These are phyloP conservation scores for Synergus japonicus DNA, from an alignment of 2,888 invertebrate genomes.

Conservation along the genomic window DNA sequence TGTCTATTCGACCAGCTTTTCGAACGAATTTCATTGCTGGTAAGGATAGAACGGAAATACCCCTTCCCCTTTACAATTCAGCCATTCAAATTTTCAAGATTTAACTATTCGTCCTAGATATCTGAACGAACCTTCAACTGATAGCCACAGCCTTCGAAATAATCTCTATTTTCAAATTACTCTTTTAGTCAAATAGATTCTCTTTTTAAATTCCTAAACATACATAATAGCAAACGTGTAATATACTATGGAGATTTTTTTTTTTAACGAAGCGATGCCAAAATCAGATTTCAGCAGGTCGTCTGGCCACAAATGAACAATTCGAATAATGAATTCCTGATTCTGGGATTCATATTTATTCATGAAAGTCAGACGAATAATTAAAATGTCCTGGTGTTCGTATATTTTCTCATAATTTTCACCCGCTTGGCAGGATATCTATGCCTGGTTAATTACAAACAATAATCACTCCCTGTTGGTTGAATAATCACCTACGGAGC, in stretches of 20 bases:
- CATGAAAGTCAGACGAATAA: slow-evolving; percentile 53
- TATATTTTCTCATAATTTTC: slow-evolving; percentile 42
- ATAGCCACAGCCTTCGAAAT: too few relatives aligned
- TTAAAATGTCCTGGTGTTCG: slow-evolving; percentile 48
- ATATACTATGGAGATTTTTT: not conserved
- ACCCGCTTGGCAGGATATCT: slow-evolving; percentile 48
- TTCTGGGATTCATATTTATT: slow-evolving; percentile 53
- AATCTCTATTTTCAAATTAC: too few relatives aligned
- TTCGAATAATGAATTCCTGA: slow-evolving; percentile 18
- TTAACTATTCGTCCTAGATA: too few relatives aligned
- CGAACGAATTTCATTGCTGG: too few relatives aligned
- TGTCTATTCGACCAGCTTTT: too few relatives aligned
- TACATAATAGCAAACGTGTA: not conserved
- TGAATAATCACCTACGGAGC: slow-evolving; percentile 4
- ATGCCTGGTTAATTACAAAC: slow-evolving; percentile 59
- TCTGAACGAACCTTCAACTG: too few relatives aligned
- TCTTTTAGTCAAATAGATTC: too few relatives aligned
- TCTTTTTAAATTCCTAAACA: not conserved
- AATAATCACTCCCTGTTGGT: slow-evolving; percentile 52
- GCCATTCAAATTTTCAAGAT: too few relatives aligned
- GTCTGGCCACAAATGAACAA: slow-evolving; percentile 11
- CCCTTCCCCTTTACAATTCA: too few relatives aligned
- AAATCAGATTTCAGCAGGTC: slow-evolving; percentile 23
- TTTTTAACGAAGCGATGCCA: slow-evolving; percentile 3
- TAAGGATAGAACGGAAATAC: too few relatives aligned